Base-by-base conservation (phyloP, 2,888 invertebrate genomes). In the Drosophila aldrichi region DNA sequence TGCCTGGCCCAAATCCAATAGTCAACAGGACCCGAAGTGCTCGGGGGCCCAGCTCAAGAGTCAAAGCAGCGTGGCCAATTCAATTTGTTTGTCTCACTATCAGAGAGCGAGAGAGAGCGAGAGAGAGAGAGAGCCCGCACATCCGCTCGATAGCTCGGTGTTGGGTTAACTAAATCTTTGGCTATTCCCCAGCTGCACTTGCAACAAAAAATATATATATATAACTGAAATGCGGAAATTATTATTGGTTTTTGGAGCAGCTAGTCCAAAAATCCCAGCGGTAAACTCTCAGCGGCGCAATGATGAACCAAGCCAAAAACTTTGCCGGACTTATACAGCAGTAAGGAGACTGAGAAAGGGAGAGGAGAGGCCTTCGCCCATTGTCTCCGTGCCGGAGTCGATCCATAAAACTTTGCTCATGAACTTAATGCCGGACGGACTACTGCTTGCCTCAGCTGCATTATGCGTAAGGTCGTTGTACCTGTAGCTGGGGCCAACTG, bases 31-130 rank as follows among this genome's bases (percentile, higher is more conserved):
- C 38, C 32, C 55, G 20, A 32, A 38, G 32, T 9, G 38, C 36
- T 12, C 6, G 38, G 52, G 52, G 36, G 38, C 38, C 25, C 38
- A 29, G 58, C 58, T 48, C 18, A 38, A 38, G 46, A 69, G 49
- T 65, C 72, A 66, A 72, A 74, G 79, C 71, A 73, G 70, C 71
- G 32, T 58, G 59, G 76, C 81, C 84, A 88, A 88, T 84, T 84
- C 88, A 84, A 84, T 84, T 88, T 84, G 88, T 85, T 84, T 87
- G 86, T 82, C 82, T 76, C 78, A 76, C 78, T 85, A 75, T 81
- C 78, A 68, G 62, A 10, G n/a, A 25, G 25, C n/a, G n/a, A n/a
- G n/a, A n/a, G n/a, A n/a, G n/a, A n/a, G n/a, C n/a, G n/a, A n/a
- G n/a, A n/a, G n/a, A n/a, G n/a, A n/a, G n/a, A n/a, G n/a, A 25